Evolutionary conservation across 2,113 vertebrate species (phyloP).

Genomic region (Sorex araneus): DNA sequence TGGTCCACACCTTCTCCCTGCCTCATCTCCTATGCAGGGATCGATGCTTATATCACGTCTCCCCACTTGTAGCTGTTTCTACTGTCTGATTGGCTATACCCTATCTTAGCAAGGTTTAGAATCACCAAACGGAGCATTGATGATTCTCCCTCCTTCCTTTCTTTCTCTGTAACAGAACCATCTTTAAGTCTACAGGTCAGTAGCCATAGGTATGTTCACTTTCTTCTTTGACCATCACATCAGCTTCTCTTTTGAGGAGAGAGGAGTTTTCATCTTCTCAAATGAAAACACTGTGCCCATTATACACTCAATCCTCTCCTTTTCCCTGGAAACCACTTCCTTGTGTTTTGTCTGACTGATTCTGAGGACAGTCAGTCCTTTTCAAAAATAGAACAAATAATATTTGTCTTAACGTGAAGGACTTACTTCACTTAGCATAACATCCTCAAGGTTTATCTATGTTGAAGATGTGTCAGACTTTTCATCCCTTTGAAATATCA

Average conservation of each 20-base stretch:
- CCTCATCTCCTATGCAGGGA: too few relatives aligned
- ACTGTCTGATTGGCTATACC: too few relatives aligned
- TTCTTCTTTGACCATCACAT: too few relatives aligned
- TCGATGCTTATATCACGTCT: too few relatives aligned
- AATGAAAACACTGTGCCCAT: background rate
- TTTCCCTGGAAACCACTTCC: background rate
- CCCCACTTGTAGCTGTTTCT: too few relatives aligned
- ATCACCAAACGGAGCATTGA: too few relatives aligned
- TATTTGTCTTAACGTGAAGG: background rate
- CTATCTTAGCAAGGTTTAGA: too few relatives aligned
- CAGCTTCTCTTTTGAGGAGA: background rate
- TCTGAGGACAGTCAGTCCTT: background rate
- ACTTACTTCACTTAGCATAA: background rate
- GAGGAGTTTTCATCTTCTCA: background rate
- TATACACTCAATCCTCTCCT: background rate
- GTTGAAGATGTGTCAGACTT: background rate
- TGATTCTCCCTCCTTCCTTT: too few relatives aligned
- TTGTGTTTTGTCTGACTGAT: background rate
- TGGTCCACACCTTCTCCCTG: too few relatives aligned
- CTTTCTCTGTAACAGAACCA: too few relatives aligned
- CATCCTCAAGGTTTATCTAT: background rate
- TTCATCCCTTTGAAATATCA: background rate
- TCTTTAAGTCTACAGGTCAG: too few relatives aligned
- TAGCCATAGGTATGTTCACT: too few relatives aligned
- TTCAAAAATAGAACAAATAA: background rate